Evolutionary conservation across 2,888 invertebrate genomes (phyloP).

Genomic region (Reticulitermes lucifugus): DNA sequence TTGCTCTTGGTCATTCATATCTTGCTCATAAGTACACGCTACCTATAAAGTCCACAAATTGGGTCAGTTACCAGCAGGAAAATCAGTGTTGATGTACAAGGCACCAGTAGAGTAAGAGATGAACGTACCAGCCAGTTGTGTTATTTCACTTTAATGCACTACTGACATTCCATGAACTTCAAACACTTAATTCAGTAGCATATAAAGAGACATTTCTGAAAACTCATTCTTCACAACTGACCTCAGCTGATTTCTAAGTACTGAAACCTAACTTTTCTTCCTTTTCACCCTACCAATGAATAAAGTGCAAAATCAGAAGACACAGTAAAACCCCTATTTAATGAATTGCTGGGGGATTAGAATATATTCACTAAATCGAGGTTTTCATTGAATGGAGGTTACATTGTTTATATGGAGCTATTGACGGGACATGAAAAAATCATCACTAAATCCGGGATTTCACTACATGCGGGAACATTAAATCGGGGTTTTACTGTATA

Average conservation of each 20-base stretch:
- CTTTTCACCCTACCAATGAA: slow-evolving; percentile 30
- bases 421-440: too few species aligned
- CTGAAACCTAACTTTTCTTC: slow-evolving; percentile 39
- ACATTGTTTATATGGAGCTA: too few species aligned
- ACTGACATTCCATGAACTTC: slow-evolving; percentile 23
- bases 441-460: too few species aligned
- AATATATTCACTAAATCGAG: too few species aligned
- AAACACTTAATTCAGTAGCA: slow-evolving; percentile 34
- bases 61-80: slow-evolving; percentile 15
- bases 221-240: slow-evolving; percentile 40
- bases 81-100: slow-evolving; percentile 48
- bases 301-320: slow-evolving; percentile 47
- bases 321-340: slow-evolving; percentile 33
- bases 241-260: slow-evolving; percentile 43
- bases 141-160: slow-evolving; percentile 39
- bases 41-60: neutral
- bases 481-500: too few species aligned
- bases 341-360: too few species aligned
- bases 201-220: slow-evolving; percentile 31
- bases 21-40: neutral
- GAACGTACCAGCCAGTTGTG: slow-evolving; percentile 50
- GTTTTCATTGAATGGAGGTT: too few species aligned
- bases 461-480: too few species aligned
- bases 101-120: slow-evolving; percentile 53
- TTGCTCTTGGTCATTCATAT: neutral